Percentiles rank a stretch among this genome's conserved stretches.
Conservation (phyloP, 2,888 invertebrate species). For the Heliothis peltigera region DNA sequence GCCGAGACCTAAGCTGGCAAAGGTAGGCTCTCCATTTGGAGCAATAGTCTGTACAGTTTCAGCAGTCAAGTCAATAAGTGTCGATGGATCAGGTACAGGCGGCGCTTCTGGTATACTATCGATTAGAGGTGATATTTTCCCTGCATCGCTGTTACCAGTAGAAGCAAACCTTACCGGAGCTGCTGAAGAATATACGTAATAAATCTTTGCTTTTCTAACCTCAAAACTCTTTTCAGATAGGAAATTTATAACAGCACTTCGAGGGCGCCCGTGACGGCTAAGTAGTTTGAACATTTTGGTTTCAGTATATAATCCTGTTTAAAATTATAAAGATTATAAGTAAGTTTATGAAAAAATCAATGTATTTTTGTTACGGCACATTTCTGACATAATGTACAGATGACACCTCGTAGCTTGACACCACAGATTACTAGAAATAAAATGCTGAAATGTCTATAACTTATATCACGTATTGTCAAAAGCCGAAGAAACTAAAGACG, state of each 20-base stretch:
- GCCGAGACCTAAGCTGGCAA: constrained; percentile 95
- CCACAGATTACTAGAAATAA: no score
- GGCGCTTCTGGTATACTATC: constrained; percentile 87
- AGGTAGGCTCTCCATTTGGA: constrained; percentile 93
- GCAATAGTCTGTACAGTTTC: constrained; percentile 82
- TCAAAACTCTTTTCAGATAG: constrained; percentile 83
- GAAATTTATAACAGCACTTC: constrained; percentile 80
- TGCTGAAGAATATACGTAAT: constrained; percentile 83
- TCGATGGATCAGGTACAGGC: constrained; percentile 81
- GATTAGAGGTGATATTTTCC: constrained; percentile 70
- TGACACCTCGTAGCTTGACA: background rate
- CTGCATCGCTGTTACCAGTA: constrained; percentile 70
- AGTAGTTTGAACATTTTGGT: constrained; percentile 84
- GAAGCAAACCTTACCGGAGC: constrained; percentile 81
- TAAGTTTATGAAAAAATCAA: constrained; percentile 40
- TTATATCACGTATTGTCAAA: no score
- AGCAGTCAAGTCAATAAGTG: constrained; percentile 74
- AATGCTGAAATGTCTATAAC: no score
- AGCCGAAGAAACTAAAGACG: background rate
- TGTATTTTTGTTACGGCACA: constrained; percentile 68
- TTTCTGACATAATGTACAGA: constrained; percentile 65
- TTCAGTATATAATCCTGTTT: constrained; percentile 10
- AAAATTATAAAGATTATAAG: constrained; percentile 5
- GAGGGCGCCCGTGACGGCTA: constrained; percentile 78
- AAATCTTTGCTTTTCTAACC: constrained; percentile 86